A percentile compares a stretch with the other conserved stretches of the same genome.
phyloP scores from a whole-genome alignment of 2,113 vertebrate species.

The Halichoerus grypus region DNA sequence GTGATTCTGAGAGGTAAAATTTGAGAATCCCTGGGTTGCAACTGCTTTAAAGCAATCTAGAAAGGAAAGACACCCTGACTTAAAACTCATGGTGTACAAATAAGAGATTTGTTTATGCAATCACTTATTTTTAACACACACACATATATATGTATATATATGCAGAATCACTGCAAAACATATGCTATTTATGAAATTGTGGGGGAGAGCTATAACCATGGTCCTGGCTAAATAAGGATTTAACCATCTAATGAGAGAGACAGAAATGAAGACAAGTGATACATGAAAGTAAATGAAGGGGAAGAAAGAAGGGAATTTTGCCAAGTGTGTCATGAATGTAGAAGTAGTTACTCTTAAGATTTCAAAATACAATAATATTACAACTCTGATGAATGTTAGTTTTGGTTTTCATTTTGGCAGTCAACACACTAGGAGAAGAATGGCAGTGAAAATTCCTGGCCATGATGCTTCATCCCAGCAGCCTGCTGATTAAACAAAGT shows the following conservation, averaged over 20 bases:
- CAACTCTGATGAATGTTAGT: constrained; percentile 42
- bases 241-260: constrained; percentile 67
- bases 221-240: constrained; percentile 54
- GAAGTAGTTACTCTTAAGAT: constrained; percentile 35
- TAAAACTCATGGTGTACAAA: constrained; percentile 60
- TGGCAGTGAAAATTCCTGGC: background rate
- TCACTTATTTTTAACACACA: constrained; percentile 61
- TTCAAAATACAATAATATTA: constrained; percentile 62
- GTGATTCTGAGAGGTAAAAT: background rate
- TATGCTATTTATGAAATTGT: constrained; percentile 69
- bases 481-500: background rate
- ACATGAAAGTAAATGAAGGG: constrained; percentile 69
- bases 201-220: constrained; percentile 53
- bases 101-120: constrained; percentile 65
- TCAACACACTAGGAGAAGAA: background rate
- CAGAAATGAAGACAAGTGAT: constrained; percentile 72
- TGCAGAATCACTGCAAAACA: constrained; percentile 67
- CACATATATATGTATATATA: constrained; percentile 39
- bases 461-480: background rate
- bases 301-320: constrained; percentile 68
- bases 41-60: background rate
- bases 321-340: constrained; percentile 66
- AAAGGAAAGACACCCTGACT: constrained; percentile 35
- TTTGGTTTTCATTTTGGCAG: constrained; percentile 42
- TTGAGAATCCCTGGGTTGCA: background rate